Base-by-base conservation (phyloP, 2,113 vertebrate species). In the Chamaetylas fuelleborni region DNA sequence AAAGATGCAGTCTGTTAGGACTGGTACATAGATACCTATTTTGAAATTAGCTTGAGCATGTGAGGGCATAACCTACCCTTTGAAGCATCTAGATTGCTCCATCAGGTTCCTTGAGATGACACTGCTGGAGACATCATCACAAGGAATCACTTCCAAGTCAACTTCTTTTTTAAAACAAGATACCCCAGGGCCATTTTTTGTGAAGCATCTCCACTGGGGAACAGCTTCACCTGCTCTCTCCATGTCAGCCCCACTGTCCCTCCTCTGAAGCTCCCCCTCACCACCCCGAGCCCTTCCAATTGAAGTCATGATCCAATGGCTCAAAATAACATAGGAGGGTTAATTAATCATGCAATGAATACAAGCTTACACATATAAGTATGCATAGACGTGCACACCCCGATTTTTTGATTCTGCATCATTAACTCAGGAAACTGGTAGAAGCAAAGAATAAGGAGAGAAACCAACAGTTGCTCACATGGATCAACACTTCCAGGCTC, bases 401-500 rank as follows among this genome's bases (percentile, higher is more conserved):
- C 45, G 19, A 10, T 20, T 86, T 43, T 92, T 69, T 74, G 7
- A 48, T 76, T 85, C 69, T 50, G 24, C 33, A 89, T 56, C 26
- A 70, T 77, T 92, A 85, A 33, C 54, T 89, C 86, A 87, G 57
- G 66, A 93, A 93, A 87, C 58, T 57, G 19, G 38, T 60, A 60
- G 67, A 88, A 34, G 29, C 25, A 77, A 95, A 83, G 84, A 93
- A 72, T 79, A 94, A 90, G 72, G 66, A 92, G 83, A 92, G 81
- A 91, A 96, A 93, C 86, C 95, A 96, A 83, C 84, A 95, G 91
- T 93, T 94, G 95, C 80, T 96, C 91, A 89, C 77, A 96, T 62
- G 89, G 94, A 96, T 97, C 96, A 96, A 96, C 95, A 95, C 95
- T 97, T 96, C 57, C 69, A 86, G 80, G 76, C 83, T 86, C 85